Evolutionary conservation across 2,113 vertebrate species (phyloP).

Genomic region (Mesoclemmys tuberculata): DNA sequence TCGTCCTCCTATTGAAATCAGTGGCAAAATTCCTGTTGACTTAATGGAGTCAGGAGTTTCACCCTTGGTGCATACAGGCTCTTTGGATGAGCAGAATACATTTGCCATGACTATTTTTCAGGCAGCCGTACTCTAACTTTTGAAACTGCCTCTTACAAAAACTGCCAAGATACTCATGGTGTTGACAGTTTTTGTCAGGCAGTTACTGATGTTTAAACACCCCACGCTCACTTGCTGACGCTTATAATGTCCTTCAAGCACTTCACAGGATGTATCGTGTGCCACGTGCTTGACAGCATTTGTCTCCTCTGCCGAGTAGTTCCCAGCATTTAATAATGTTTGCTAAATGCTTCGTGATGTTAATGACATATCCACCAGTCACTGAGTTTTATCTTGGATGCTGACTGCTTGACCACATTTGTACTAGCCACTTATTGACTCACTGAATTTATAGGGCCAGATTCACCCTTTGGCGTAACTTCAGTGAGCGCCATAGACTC

Average conservation of each 20-base stretch:
- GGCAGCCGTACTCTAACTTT: not conserved
- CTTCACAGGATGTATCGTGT: not conserved
- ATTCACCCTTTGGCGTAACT: not conserved
- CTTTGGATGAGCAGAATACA: not conserved
- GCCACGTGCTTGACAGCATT: not conserved
- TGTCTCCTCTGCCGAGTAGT: not conserved
- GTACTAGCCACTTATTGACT: not conserved
- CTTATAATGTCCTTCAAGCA: not conserved
- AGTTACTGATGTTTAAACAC: not conserved
- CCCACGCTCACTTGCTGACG: not conserved
- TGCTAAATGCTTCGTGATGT: not conserved
- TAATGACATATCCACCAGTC: not conserved
- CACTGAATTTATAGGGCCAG: fast-evolving
- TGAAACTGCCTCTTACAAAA: not conserved
- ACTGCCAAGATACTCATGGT: not conserved
- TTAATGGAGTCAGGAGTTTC: not conserved
- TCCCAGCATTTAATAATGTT: not conserved
- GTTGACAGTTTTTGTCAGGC: not conserved
- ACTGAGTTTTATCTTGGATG: not conserved
- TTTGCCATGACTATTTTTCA: not conserved
- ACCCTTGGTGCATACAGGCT: not conserved
- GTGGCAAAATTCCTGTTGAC: not conserved
- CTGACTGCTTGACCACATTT: not conserved
- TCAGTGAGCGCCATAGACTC: not conserved
- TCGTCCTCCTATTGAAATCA: not conserved